These are phyloP conservation scores for Galago senegalensis DNA, from an alignment of 2,797 vertebrate species.

Conservation along the genomic window DNA sequence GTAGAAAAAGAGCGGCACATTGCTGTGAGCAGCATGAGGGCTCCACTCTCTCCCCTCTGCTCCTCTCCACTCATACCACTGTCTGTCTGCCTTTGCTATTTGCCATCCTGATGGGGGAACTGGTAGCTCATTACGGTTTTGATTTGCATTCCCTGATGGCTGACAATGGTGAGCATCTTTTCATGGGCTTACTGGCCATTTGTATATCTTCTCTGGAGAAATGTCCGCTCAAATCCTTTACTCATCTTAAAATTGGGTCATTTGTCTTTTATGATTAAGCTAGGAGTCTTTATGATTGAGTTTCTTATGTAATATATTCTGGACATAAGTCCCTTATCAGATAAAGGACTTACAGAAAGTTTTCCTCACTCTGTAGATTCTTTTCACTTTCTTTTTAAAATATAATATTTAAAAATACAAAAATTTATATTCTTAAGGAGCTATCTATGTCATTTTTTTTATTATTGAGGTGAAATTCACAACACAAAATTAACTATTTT, in stretches of 20 bases:
- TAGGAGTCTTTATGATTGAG: background rate
- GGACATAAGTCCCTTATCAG: background rate
- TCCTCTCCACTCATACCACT: too few species aligned
- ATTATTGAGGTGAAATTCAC: background rate
- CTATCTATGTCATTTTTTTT: background rate
- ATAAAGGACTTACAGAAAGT: background rate
- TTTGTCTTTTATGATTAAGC: background rate
- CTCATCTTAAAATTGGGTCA: background rate
- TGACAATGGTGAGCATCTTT: accelerated
- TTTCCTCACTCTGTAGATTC: background rate
- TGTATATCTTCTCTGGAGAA: background rate
- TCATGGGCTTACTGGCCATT: accelerated
- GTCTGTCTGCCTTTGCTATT: background rate
- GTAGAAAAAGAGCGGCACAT: accelerated
- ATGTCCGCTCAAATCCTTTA: accelerated
- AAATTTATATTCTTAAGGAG: background rate
- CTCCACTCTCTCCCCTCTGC: background rate
- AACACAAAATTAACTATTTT: background rate
- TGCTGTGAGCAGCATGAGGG: accelerated
- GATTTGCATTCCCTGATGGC: accelerated
- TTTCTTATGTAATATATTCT: background rate
- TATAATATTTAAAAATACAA: background rate
- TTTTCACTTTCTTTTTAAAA: background rate
- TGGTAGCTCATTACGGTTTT: accelerated
- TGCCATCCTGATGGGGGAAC: accelerated